Percentiles rank a stretch among this genome's conserved stretches.
These are phyloP conservation scores for Xestia ashworthii DNA, from an alignment of 2,888 invertebrate genomes.

Conservation along the genomic window DNA sequence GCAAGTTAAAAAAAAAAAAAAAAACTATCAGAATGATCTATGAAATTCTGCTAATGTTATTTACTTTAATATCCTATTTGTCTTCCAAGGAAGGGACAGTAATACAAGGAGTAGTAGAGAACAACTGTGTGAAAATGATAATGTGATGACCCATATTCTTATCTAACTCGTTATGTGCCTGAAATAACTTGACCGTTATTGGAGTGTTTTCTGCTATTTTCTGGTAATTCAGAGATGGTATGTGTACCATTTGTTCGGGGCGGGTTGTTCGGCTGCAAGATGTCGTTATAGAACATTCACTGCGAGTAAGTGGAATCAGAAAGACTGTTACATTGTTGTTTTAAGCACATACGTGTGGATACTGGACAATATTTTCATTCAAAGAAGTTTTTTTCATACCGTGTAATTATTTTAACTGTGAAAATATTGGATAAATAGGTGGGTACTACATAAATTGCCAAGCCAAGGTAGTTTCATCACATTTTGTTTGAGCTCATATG, in stretches of 20 bases:
- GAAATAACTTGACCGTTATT: conserved; percentile 23
- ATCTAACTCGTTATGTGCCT: conserved; percentile 11
- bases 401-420: background rate
- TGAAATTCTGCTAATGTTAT: background rate
- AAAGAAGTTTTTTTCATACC: too few relatives aligned
- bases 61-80: background rate
- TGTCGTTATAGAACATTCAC: background rate
- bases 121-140: background rate
- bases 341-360: too few relatives aligned
- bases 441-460: background rate
- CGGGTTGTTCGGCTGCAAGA: background rate
- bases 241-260: background rate
- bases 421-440: background rate
- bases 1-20: too few relatives aligned
- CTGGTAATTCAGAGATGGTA: too few relatives aligned
- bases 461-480: background rate
- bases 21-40: background rate
- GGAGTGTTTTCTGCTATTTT: background rate
- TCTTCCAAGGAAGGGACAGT: background rate
- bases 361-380: too few relatives aligned
- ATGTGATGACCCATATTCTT: background rate
- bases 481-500: background rate
- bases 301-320: background rate
- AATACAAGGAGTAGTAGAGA: background rate
- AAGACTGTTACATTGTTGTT: background rate